phyloP scores from a whole-genome alignment of 2,888 invertebrate species.

The Gymnocheta viridis region DNA sequence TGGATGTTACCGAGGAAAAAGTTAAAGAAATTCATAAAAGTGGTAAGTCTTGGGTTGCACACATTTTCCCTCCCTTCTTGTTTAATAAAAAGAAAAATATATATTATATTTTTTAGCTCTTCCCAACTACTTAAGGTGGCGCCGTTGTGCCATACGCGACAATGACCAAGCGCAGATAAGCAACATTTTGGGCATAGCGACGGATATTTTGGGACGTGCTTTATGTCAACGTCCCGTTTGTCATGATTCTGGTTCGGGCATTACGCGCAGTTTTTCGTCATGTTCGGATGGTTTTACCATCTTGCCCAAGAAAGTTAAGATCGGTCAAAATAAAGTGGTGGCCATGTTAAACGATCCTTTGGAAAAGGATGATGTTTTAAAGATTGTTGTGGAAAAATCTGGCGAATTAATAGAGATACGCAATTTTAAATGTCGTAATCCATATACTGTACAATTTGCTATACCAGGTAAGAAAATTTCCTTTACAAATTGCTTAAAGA shows the following conservation, averaged over 20 bases:
- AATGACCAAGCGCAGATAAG: slow-evolving; percentile 93
- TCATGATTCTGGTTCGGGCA: slow-evolving; percentile 84
- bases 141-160: slow-evolving; percentile 89
- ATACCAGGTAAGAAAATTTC: slow-evolving; percentile 86
- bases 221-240: slow-evolving; percentile 84
- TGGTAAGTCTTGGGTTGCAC: slow-evolving; percentile 82
- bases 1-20: slow-evolving; percentile 89
- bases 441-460: slow-evolving; percentile 91
- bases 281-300: slow-evolving; percentile 82
- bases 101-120: slow-evolving; percentile 82
- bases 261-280: slow-evolving; percentile 79
- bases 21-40: slow-evolving; percentile 87
- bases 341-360: slow-evolving; percentile 90
- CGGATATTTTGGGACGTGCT: slow-evolving; percentile 87
- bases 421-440: slow-evolving; percentile 90
- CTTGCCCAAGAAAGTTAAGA: slow-evolving; percentile 80
- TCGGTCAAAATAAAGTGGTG: slow-evolving; percentile 91
- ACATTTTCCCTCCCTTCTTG: not conserved
- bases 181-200: slow-evolving; percentile 91
- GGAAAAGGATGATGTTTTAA: slow-evolving; percentile 88
- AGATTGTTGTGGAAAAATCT: slow-evolving; percentile 90
- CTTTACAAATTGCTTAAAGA: no score
- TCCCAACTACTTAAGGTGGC: slow-evolving; percentile 90
- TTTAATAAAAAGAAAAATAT: not conserved
- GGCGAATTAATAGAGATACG: slow-evolving; percentile 90